Evolutionary conservation across 2,888 invertebrate species (phyloP).

Genomic region (Melanchra persicariae): DNA sequence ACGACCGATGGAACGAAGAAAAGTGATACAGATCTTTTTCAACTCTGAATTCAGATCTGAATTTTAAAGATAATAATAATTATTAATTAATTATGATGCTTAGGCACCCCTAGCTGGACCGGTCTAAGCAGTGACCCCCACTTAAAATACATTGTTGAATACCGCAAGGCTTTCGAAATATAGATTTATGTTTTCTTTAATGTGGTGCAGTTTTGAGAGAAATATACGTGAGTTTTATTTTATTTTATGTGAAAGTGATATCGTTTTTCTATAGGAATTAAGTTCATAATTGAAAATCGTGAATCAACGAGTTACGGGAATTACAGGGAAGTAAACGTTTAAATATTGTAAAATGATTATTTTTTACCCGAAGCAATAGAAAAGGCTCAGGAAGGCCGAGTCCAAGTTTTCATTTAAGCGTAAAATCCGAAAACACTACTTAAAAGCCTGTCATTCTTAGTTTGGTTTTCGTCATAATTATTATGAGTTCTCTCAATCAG

Average conservation of each 20-base stretch:
- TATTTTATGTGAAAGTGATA: too few species aligned
- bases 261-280: neutral
- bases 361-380: too few species aligned
- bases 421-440: too few species aligned
- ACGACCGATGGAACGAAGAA: too few species aligned
- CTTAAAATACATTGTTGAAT: conserved; percentile 8
- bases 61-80: neutral
- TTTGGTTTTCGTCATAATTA: too few species aligned
- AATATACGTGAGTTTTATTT: too few species aligned
- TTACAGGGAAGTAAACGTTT: too few species aligned
- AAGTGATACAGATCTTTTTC: neutral
- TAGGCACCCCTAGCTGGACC: conserved; percentile 4
- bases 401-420: too few species aligned
- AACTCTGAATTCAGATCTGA: neutral
- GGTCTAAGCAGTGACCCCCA: conserved; percentile 3
- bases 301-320: neutral
- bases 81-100: neutral
- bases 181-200: conserved; percentile 5
- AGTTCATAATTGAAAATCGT: neutral
- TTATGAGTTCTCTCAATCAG: too few species aligned
- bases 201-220: neutral
- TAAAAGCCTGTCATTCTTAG: too few species aligned
- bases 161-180: conserved; percentile 10
- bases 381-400: too few species aligned
- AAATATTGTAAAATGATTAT: too few species aligned